Base-by-base conservation (phyloP, 2,113 vertebrate genomes). In the Brachypteracias leptosomus region DNA sequence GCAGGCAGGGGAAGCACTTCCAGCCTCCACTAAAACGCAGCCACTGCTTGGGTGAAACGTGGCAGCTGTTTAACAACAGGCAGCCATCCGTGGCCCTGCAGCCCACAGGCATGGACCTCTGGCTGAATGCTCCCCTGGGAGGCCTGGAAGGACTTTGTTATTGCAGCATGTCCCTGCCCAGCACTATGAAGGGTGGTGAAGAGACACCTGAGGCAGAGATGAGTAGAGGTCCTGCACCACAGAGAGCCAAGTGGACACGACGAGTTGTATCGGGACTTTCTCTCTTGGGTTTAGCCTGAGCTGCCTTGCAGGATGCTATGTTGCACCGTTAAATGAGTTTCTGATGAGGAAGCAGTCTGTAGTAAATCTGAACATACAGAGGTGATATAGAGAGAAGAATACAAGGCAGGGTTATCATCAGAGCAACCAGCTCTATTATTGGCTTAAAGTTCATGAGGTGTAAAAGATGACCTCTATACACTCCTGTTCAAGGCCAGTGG, bases 1-100 rank as follows among this genome's bases (percentile, higher is more conserved):
- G 78, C 6, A 18, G 49, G 57, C 67, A 84, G 51, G 77, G 72
- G 81, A 94, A 90, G 89, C 51, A 20, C 29, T 94, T 58, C 77
- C 77, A 94, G 42, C 58, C 52, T 26, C 83, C 78, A 29, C 10
- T 51, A 14, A 70, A 78, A 59, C 2, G 24, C 54, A 83, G 83
- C 13, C 71, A 24, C 5, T 7, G 47, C 33, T 68, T 6, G 79
- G 73, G 9, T 79, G 78, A 86, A 75, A 93, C 44, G 66, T 95
- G 92, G 91, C 73, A 72, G 71, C 66, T 91, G 10, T 51, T 33
- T 49, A n/a, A 35, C 21, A 70, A 21, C 51, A 67, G 81, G 22
- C 49, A 72, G 35, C 24, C 28, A 57, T 92, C 38, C 71, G 3
- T 0, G 0, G 47, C 19, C 54, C 88, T 54, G 47, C 17, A 63